Evolutionary conservation across 2,113 vertebrate genomes (phyloP).

Genomic region (Capreolus pygargus): DNA sequence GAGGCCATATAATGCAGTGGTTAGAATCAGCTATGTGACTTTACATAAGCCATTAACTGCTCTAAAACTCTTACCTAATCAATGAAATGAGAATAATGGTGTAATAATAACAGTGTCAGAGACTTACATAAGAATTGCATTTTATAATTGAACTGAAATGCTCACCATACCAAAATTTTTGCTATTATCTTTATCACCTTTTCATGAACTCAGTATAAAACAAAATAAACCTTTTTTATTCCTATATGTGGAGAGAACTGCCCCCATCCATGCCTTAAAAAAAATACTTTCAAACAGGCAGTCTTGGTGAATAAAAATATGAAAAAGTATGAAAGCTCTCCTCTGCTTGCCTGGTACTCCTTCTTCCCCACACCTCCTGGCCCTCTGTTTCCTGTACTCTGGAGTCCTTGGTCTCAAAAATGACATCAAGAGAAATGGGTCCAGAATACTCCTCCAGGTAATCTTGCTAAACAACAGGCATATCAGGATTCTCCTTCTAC

Average conservation of each 20-base stretch:
- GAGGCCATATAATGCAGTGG: background rate
- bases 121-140: background rate
- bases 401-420: background rate
- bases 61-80: background rate
- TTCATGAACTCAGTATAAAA: constrained; percentile 16
- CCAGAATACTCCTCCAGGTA: background rate
- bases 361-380: background rate
- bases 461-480: background rate
- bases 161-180: background rate
- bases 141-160: background rate
- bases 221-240: background rate
- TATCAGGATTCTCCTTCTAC: background rate
- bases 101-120: background rate
- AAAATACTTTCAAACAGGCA: background rate
- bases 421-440: background rate
- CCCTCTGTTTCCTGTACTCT: background rate
- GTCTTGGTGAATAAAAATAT: background rate
- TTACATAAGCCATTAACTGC: background rate
- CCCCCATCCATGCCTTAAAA: background rate
- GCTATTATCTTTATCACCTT: background rate
- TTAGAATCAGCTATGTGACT: background rate
- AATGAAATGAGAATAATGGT: background rate
- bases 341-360: background rate
- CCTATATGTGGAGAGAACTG: background rate
- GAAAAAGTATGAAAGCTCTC: background rate